Evolutionary conservation across 2,113 vertebrate species (phyloP), one percentile per base, ranked within the genome.

Genomic region (Lethenteron camtschaticum): DNA sequence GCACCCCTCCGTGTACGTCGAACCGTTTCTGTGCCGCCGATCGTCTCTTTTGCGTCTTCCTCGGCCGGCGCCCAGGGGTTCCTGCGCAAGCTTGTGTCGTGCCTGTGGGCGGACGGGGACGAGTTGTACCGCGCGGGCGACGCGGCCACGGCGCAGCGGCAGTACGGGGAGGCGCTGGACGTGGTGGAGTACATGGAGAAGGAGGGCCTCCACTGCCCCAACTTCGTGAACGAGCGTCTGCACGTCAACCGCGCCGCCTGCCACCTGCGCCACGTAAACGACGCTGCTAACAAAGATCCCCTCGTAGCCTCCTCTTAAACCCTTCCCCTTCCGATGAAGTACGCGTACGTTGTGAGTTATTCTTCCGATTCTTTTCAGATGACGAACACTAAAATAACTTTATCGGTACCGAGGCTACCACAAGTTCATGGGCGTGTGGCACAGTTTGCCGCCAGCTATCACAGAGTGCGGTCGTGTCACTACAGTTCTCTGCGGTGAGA

Each of bases 91-190:
- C 87, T 99, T 2, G 85, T 99, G 77, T 85, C 79, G 78, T 89
- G 95, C 78, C 82, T 96, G 72, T 96, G 87, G 74, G 85, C 87
- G 20, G 94, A 99, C 80, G 90, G 87, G 71, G 96, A 96, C 68
- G 87, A 92, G 12, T 80, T 87, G 1, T 99, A 86, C 77, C 85
- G 78, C 74, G 92, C 94, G 78, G 79, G 80, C 2, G 82, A 90
- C 9, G 90, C 86, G 87, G 82, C 83, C 2, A 81, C 81, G 71
- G 87, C 92, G 3, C 77, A 92, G 59, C 88, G 83, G 76, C 86
- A 89, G 75, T 94, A 95, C 74, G 86, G 86, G 0, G 94, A 99
- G 78, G 89, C 90, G 70, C 79, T 99, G 78, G 90, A 79, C 74
- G 83, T 99, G 73, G 84, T 90, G 3, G 86, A 88, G 56, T 99